Percentiles rank a stretch among this genome's conserved stretches.
phyloP scores from a whole-genome alignment of 2,797 vertebrate species.

The Eupleurogrammus muticus region DNA sequence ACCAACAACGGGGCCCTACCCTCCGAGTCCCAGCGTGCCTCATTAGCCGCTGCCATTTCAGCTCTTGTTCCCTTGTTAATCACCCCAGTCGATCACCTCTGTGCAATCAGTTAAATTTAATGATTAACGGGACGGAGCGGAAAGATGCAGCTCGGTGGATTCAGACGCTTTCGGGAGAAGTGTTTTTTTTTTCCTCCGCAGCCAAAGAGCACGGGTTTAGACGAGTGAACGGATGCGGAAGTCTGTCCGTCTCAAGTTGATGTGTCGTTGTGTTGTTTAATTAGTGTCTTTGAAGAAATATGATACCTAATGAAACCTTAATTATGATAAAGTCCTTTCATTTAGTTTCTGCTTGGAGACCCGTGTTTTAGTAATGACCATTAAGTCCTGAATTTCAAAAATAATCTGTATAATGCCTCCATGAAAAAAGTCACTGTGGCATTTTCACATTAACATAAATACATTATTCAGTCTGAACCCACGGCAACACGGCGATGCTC shows the following conservation, averaged over 20 bases:
- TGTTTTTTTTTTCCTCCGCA: too few species aligned
- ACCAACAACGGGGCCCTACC: conserved; percentile 65
- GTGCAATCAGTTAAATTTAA: conserved; percentile 71
- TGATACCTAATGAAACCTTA: neutral
- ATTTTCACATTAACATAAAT: neutral
- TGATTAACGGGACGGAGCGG: conserved; percentile 61
- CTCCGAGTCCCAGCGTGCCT: conserved; percentile 85
- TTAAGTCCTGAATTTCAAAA: neutral
- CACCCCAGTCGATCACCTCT: conserved; percentile 80
- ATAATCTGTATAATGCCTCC: neutral
- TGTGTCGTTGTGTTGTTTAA: neutral
- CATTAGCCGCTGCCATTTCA: conserved; percentile 86
- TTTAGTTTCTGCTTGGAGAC: neutral
- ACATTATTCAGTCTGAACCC: neutral
- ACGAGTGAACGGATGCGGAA: conserved; percentile 11
- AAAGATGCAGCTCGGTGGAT: conserved; percentile 50
- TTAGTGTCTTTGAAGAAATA: neutral
- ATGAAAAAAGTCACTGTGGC: neutral
- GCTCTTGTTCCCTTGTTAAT: conserved; percentile 82
- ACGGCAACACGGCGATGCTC: neutral
- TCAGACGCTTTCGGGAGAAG: conserved; percentile 12
- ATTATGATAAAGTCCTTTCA: neutral
- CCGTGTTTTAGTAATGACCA: neutral
- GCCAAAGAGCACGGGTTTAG: conserved; percentile 4
- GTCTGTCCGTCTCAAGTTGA: neutral